A percentile compares a stretch with the other conserved stretches of the same genome.
Evolutionary conservation across 2,797 vertebrate species (phyloP).

Genomic region (Cuniculus paca): DNA sequence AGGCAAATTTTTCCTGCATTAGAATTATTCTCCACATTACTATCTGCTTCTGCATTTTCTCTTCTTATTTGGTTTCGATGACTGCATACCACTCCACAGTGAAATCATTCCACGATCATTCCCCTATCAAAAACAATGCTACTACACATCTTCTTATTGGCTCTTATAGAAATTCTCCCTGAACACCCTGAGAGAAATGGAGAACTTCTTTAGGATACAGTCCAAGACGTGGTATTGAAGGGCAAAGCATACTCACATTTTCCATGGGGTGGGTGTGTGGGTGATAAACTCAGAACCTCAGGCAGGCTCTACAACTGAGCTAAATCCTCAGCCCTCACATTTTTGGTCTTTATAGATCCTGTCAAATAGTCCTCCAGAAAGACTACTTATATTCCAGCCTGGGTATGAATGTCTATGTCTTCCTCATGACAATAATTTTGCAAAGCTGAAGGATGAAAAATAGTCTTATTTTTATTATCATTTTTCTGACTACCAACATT

Average conservation of each 20-base stretch:
- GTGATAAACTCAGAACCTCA: not conserved
- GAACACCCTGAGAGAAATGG: not conserved
- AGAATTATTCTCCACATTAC: slow-evolving; percentile 3
- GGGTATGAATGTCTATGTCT: not conserved
- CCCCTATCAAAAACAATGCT: not conserved
- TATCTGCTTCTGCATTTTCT: not conserved
- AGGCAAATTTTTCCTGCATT: slow-evolving; percentile 11
- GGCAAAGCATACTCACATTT: not conserved
- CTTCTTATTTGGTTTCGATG: not conserved
- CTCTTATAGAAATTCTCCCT: not conserved
- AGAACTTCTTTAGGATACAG: not conserved
- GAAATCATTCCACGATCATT: not conserved
- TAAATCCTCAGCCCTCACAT: not conserved
- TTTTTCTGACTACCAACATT: slow-evolving; percentile 25
- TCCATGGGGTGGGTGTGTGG: not conserved
- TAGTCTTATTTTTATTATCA: slow-evolving; percentile 29
- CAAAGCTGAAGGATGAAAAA: not conserved
- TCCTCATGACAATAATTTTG: not conserved
- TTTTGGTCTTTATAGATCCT: not conserved
- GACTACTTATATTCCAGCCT: not conserved
- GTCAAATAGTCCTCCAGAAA: not conserved
- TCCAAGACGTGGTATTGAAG: not conserved
- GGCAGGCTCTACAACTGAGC: not conserved
- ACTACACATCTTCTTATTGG: not conserved
- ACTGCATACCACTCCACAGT: not conserved